A percentile compares a stretch with the other conserved stretches of the same genome.
phyloP scores from a whole-genome alignment of 2,113 vertebrate species.

The Uria lomvia region DNA sequence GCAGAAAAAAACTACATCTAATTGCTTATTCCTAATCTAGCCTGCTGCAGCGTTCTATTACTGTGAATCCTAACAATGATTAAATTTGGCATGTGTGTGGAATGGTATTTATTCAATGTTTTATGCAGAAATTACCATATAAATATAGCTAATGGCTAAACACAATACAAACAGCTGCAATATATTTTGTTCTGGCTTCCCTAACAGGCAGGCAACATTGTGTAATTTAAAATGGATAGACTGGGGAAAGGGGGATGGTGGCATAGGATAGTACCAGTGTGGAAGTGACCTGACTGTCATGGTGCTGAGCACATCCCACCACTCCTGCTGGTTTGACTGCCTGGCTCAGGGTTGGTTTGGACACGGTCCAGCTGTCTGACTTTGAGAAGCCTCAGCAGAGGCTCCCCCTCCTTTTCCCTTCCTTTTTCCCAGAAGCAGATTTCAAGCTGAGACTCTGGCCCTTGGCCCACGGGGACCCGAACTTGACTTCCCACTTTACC shows the following conservation, averaged over 20 bases:
- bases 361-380: not conserved
- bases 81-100: not conserved
- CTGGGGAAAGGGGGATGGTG: not conserved
- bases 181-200: not conserved
- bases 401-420: not conserved
- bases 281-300: not conserved
- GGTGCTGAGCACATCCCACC: not conserved
- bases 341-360: not conserved
- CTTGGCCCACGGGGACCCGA: too few species aligned
- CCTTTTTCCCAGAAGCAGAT: not conserved
- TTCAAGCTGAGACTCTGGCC: not conserved
- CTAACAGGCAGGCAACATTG: not conserved
- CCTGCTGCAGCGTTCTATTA: not conserved
- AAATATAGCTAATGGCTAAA: not conserved
- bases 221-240: not conserved
- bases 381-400: not conserved
- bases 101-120: not conserved
- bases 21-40: not conserved
- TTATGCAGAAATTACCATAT: constrained; percentile 17
- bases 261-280: not conserved
- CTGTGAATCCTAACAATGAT: not conserved
- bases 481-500: not conserved
- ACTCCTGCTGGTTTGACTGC: not conserved
- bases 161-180: constrained; percentile 14
- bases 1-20: not conserved